Base-by-base conservation (phyloP, 2,797 vertebrate genomes). In the Astyanax mexicanus region DNA sequence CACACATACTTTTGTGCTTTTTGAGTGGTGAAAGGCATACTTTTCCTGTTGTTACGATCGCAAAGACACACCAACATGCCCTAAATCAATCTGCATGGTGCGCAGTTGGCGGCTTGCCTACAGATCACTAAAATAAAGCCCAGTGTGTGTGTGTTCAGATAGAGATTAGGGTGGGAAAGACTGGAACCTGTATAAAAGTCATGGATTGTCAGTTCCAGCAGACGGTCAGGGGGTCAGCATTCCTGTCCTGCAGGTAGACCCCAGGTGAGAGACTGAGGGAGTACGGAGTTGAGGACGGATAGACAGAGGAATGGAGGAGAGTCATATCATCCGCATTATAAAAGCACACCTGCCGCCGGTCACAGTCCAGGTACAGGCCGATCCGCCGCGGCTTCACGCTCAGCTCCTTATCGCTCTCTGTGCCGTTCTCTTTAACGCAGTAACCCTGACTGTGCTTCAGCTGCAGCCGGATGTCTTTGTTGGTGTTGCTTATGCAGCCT, bases 361-460 rank as follows among this genome's bases (percentile, higher is more conserved):
- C 83, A 45, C 85, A 85, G 79, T 88, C 81, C 61, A 86, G 68
- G 60, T 84, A 84, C 25, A 86, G 21, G 12, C 83, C 83, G 40
- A 86, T 73, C 38, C 42, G 81, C 32, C 42, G 27, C 4, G 83
- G 85, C 11, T 71, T 77, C 27, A 51, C 49, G 0, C 42, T 51
- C 32, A 79, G 42, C 21, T 83, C 72, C 13, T 78, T 77, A 15
- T 69, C 71, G 1, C 61, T 78, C 71, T 82, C 74, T 0, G 75
- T 61, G 12, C 73, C 74, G 27, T 72, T 62, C 35, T 83, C 73
- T 40, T 72, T 75, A 35, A 84, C 42, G 9, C 66, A 54, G 81
- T 83, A 83, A 40, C 84, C 75, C 42, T 69, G 75, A 44, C 80
- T 57, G 60, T 78, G 60, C 45, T 78, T 82, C 32, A 83, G 76